Evolutionary conservation across 1,140 invertebrate species (phyloP).

Genomic region (Drosophila mauritiana): DNA sequence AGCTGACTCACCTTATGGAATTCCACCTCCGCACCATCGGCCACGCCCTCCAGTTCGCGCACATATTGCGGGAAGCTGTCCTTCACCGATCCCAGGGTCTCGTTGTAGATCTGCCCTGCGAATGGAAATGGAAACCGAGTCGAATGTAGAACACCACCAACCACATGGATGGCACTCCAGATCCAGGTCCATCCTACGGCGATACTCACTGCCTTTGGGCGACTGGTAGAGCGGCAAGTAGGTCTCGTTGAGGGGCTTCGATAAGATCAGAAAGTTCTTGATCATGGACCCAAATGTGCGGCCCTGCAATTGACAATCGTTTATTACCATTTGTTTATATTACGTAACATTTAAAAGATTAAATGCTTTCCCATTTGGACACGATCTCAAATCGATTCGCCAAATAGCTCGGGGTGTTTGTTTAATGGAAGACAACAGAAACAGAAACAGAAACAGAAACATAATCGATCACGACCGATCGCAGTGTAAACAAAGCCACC

Average conservation of each 20-base stretch:
- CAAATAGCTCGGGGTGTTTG: constrained; percentile 10
- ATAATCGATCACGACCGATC: constrained; percentile 80
- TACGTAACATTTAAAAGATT: constrained; percentile 18
- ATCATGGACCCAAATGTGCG: constrained; percentile 91
- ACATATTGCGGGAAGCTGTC: constrained; percentile 92
- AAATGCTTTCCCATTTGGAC: constrained; percentile 31
- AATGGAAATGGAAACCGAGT: not conserved
- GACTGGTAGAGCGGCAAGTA: constrained; percentile 90
- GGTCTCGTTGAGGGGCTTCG: constrained; percentile 87
- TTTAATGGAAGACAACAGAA: constrained; percentile 16
- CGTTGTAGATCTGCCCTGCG: constrained; percentile 88
- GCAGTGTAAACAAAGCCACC: constrained; percentile 52
- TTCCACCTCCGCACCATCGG: constrained; percentile 92
- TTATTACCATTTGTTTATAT: not conserved
- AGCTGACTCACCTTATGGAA: constrained; percentile 89
- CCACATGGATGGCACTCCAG: not conserved
- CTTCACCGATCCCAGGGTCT: constrained; percentile 88
- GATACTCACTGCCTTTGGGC: constrained; percentile 86
- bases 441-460: constrained; percentile 17
- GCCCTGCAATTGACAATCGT: constrained; percentile 87
- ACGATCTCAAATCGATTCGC: constrained; percentile 27
- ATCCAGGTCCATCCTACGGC: too few relatives aligned
- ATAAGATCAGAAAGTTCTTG: constrained; percentile 88
- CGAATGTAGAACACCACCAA: not conserved
- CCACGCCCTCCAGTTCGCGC: constrained; percentile 92